Evolutionary conservation across 2,113 vertebrate genomes (phyloP), one percentile per base, ranked within the genome.

Genomic region (Phodopus roborovskii): DNA sequence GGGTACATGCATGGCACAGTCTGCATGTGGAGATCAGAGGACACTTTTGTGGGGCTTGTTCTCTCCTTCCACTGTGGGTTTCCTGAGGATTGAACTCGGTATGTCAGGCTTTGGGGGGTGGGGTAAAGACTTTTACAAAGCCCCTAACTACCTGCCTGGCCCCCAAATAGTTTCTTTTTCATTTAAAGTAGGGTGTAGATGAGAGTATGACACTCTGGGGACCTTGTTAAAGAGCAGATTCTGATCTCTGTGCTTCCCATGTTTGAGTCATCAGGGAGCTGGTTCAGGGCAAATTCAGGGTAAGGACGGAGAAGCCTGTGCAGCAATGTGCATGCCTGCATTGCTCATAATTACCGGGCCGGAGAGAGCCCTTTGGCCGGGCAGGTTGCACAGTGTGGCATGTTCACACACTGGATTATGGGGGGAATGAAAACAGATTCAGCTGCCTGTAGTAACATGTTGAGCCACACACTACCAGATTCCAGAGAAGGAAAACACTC

Each of bases 281-380:
- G 70, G 79, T 73, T 42, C 87, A 88, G 82, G 53, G 75, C 93
- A 79, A 90, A 73, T 79, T 92, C 64, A 36, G 39, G 62, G 33
- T 7, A 0, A 5, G 24, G 68, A 33, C 90, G 77, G 33, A 56
- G 62, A 91, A 66, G 56, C 36, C 73, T 7, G 5, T 26, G 39
- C 10, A 4, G 64, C 53, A 58, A 58, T 36, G 56, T 68, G 17
- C 1, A 7, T 2, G 6, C 48, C 60, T 1, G 4, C 12, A 0
- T 39, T 5, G 62, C 66, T 89, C 71, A 0, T 68, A 62, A 71
- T 71, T 26, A 39, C 74, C 88, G 39, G 19, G 22, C 6, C 5
- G 58, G 56, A 88, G 39, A 45, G 36, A 0, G 1, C 70, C 95
- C 64, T 5, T 58, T 15, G 22, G 74, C 88, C 15, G 22, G 1